Evolutionary conservation across 2,113 vertebrate genomes (phyloP), one percentile per base, ranked within the genome.

Genomic region (Mohoua ochrocephala): DNA sequence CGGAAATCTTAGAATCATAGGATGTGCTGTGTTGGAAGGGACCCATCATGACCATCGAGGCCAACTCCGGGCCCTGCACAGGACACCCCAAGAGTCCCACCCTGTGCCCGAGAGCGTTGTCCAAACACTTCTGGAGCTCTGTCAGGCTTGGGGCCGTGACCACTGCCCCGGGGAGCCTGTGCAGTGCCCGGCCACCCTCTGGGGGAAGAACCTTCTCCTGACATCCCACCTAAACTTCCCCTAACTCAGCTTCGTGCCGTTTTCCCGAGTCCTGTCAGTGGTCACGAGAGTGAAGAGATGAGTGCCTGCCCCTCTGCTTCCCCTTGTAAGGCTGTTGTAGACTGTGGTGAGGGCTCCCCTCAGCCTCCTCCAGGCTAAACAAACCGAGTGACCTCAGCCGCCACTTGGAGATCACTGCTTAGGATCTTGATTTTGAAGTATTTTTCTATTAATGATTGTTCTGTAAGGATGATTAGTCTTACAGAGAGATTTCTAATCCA

Each of bases 261-360:
- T 53, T 47, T 17, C 41, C 33, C 4, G 4, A 16, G 53, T 45
- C n/a, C 45, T 39, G 28, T 22, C 53, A 4, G 20, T 22, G n/a
- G 39, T 26, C 47, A 35, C 1, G 6, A 15, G 30, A 10, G 20
- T 7, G 70, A 45, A 12, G 45, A 22, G 45, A 8, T 15, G 39
- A 10, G 37, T 18, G 11, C 13, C 30, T 26, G n/a, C 6, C 20
- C 28, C 24, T 53, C 45, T 13, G 6, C 49, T 26, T 24, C 15
- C 17, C 21, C 44, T 15, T 13, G 0, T 7, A 11, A 50, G 22
- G 27, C 6, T 14, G 22, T 11, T 37, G 17, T 44, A 33, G 37
- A 16, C 7, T 0, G 2, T 37, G 28, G 0, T 14, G 37, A 57
- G 44, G 33, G 18, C 12, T 57, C 37, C 21, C 27, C 33, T 52